phyloP scores from a whole-genome alignment of 2,113 vertebrate genomes.

The Rostratula benghalensis region DNA sequence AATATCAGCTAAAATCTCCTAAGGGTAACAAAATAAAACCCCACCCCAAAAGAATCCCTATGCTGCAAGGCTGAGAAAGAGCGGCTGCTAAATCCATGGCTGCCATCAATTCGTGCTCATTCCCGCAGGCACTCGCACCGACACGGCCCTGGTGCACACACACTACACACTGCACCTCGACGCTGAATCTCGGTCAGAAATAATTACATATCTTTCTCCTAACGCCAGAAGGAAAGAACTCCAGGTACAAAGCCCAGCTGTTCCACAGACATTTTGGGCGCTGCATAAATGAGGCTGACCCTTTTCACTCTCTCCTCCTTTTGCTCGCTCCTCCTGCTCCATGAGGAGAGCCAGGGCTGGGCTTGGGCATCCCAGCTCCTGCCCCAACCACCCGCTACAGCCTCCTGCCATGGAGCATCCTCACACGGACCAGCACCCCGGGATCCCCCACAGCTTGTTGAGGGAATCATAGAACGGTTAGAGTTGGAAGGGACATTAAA shows the following conservation, averaged over 20 bases:
- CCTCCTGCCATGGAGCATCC: no score
- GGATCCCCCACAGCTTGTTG: no score
- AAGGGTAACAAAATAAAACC: conserved; percentile 11
- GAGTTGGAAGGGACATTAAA: no score
- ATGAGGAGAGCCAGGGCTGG: no score
- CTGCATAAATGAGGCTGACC: conserved; percentile 6
- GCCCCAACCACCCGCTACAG: not conserved
- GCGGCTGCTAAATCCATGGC: conserved; percentile 14
- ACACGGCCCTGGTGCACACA: not conserved
- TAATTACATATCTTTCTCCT: conserved; percentile 18
- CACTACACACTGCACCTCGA: not conserved
- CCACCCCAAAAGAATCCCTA: not conserved
- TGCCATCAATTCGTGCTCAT: not conserved
- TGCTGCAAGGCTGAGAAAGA: not conserved
- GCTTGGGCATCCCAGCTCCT: not conserved
- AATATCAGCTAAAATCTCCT: conserved; percentile 26
- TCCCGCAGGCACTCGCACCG: not conserved
- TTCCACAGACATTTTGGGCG: conserved; percentile 20
- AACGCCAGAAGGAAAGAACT: conserved; percentile 1
- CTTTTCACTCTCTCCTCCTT: not conserved
- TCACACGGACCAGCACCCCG: no score
- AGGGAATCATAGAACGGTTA: no score
- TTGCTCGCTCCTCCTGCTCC: not conserved
- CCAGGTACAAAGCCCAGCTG: not conserved
- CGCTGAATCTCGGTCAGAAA: conserved; percentile 10